Percentiles rank a stretch among this genome's conserved stretches.
Evolutionary conservation across 2,797 vertebrate species (phyloP).

Genomic region (Ptychadena robeensis): DNA sequence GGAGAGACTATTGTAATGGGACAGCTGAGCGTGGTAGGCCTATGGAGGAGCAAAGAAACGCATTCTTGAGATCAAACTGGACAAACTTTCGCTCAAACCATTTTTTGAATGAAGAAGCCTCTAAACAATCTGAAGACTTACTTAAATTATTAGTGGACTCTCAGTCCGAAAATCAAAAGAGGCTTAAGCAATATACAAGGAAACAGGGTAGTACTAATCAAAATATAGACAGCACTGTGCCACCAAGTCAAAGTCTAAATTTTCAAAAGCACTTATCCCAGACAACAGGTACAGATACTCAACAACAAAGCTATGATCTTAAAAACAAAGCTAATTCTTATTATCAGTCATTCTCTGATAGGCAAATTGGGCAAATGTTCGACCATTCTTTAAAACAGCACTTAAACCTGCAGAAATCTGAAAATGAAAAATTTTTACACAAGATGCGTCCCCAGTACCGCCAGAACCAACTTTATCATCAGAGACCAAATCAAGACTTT

Average conservation of each 20-base stretch:
- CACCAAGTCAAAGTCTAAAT: conserved; percentile 71
- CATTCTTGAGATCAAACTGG: conserved; percentile 79
- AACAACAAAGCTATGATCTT: conserved; percentile 69
- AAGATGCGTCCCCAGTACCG: conserved; percentile 74
- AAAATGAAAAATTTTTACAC: conserved; percentile 78
- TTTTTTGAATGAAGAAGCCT: conserved; percentile 71
- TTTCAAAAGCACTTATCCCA: conserved; percentile 73
- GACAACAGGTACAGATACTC: conserved; percentile 66
- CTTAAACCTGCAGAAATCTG: conserved; percentile 78
- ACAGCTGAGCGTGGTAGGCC: conserved; percentile 69
- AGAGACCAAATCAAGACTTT: conserved; percentile 60
- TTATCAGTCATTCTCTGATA: conserved; percentile 69
- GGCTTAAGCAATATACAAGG: conserved; percentile 76
- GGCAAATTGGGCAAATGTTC: conserved; percentile 71
- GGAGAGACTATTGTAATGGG: conserved; percentile 65
- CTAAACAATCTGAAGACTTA: conserved; percentile 74
- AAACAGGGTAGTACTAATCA: conserved; percentile 75
- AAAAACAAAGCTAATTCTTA: conserved; percentile 70
- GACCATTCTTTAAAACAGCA: conserved; percentile 76
- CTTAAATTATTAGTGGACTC: conserved; percentile 71
- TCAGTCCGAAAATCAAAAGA: conserved; percentile 74
- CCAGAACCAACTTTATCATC: conserved; percentile 65
- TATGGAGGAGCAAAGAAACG: conserved; percentile 68
- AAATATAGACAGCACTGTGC: conserved; percentile 72
- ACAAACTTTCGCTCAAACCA: conserved; percentile 80